These are phyloP conservation scores for Drosophila fungiperda DNA, from an alignment of 2,888 invertebrate genomes.

Conservation along the genomic window DNA sequence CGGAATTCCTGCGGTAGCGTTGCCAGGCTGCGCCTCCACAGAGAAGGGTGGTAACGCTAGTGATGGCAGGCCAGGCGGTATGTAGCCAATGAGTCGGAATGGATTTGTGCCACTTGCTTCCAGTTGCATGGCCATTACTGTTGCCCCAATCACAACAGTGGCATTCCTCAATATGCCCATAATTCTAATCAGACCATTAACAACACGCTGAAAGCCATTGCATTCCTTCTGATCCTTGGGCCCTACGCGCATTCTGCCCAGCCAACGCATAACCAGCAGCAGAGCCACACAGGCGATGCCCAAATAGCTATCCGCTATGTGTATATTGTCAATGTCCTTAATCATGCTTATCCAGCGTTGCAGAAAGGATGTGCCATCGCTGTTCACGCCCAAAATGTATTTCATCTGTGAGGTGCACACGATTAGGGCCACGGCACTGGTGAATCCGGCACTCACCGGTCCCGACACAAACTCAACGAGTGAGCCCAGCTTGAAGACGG, in stretches of 20 bases:
- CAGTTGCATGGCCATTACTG: slow-evolving; percentile 88
- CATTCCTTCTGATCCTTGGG: slow-evolving; percentile 85
- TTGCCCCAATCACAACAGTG: slow-evolving; percentile 90
- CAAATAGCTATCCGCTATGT: slow-evolving; percentile 90
- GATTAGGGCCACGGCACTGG: slow-evolving; percentile 94
- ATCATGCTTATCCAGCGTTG: slow-evolving; percentile 92
- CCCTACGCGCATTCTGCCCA: slow-evolving; percentile 88
- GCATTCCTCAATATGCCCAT: slow-evolving; percentile 93
- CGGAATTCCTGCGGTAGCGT: slow-evolving; percentile 69
- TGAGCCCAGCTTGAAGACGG: slow-evolving; percentile 92
- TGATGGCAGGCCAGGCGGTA: slow-evolving; percentile 91
- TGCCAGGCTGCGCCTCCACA: slow-evolving; percentile 84
- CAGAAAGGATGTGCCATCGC: slow-evolving; percentile 90
- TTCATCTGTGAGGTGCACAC: slow-evolving; percentile 95
- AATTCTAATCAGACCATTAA: slow-evolving; percentile 90
- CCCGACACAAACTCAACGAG: slow-evolving; percentile 95
- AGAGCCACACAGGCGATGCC: slow-evolving; percentile 91
- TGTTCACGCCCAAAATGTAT: slow-evolving; percentile 91
- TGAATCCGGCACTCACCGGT: slow-evolving; percentile 95
- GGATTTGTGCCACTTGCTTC: slow-evolving; percentile 85
- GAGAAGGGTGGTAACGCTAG: slow-evolving; percentile 89
- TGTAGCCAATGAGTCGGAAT: slow-evolving; percentile 89
- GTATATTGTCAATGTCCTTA: slow-evolving; percentile 88
- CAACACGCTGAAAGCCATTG: slow-evolving; percentile 86
- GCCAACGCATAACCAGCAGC: slow-evolving; percentile 90